Evolutionary conservation across 30 jellyfish, hydroid and myxozoan species (phyloP).

Genomic region (Nemopilema nomurai): DNA sequence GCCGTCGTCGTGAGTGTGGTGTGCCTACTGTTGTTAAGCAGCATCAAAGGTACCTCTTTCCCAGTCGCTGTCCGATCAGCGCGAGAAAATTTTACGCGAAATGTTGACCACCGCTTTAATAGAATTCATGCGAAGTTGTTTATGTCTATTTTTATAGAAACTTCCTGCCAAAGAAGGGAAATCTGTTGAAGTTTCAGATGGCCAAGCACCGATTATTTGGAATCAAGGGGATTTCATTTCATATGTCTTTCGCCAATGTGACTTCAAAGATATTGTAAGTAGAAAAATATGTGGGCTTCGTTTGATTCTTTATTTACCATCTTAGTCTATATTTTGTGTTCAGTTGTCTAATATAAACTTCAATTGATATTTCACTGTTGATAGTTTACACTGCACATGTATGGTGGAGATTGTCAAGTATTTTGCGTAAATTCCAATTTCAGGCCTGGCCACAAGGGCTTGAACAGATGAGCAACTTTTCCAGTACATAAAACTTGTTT

Average conservation of each 20-base stretch:
- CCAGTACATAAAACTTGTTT: too few relatives aligned
- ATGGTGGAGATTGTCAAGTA: too few relatives aligned
- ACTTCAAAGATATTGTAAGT: constrained; percentile 11
- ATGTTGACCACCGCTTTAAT: too few relatives aligned
- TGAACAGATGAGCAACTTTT: too few relatives aligned
- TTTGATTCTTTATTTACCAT: background rate
- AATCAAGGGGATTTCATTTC: constrained; percentile 1
- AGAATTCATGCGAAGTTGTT: too few relatives aligned
- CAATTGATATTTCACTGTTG: too few relatives aligned
- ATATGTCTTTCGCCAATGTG: background rate
- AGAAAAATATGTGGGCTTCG: background rate
- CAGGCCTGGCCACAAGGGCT: too few relatives aligned
- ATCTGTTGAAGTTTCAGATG: background rate
- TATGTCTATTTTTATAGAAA: background rate
- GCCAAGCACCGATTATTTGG: background rate
- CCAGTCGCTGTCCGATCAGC: background rate
- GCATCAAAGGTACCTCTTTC: background rate
- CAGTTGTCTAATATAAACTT: background rate
- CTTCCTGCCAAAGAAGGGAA: background rate
- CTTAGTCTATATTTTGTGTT: background rate
- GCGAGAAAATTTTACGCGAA: background rate
- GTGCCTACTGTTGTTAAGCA: background rate
- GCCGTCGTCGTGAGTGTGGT: background rate
- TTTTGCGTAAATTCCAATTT: too few relatives aligned
- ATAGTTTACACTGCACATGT: too few relatives aligned